These are phyloP conservation scores for Aproaerema taeniolella DNA, from an alignment of 2,888 invertebrate species.

Conservation along the genomic window DNA sequence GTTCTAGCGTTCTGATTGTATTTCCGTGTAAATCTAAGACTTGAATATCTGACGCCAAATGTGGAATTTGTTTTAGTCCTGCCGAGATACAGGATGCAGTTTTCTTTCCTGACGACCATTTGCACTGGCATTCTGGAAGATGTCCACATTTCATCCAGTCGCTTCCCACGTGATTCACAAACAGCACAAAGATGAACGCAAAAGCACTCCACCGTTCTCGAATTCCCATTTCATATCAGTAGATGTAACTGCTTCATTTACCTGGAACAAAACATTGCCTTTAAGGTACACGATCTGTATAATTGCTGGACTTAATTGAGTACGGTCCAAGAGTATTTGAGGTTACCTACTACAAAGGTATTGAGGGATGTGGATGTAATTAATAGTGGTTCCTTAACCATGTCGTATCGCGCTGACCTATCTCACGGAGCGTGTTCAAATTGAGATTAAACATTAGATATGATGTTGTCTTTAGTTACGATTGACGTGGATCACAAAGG, in stretches of 20 bases:
- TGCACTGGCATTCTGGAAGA: slow-evolving; percentile 86
- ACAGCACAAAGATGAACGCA: slow-evolving; percentile 41
- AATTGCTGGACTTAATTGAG: slow-evolving; percentile 15
- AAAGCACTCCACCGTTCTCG: slow-evolving; percentile 48
- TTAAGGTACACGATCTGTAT: neutral
- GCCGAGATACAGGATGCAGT: slow-evolving; percentile 90
- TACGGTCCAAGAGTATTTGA: slow-evolving; percentile 10
- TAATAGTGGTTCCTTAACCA: slow-evolving; percentile 31
- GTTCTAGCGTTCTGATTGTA: slow-evolving; percentile 82
- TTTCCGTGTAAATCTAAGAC: slow-evolving; percentile 89
- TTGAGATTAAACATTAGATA: slow-evolving; percentile 24
- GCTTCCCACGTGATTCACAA: slow-evolving; percentile 48
- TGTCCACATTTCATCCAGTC: slow-evolving; percentile 92
- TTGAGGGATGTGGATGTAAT: slow-evolving; percentile 23
- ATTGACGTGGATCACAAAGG: slow-evolving; percentile 25
- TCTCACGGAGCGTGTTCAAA: slow-evolving; percentile 27
- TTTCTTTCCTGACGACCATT: slow-evolving; percentile 94
- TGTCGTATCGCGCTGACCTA: slow-evolving; percentile 30
- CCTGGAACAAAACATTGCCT: slow-evolving; percentile 46
- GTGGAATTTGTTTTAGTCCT: slow-evolving; percentile 84
- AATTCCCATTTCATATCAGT: slow-evolving; percentile 61
- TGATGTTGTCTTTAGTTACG: slow-evolving; percentile 28
- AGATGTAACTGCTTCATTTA: slow-evolving; percentile 28
- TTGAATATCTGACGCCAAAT: slow-evolving; percentile 74
- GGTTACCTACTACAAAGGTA: slow-evolving; percentile 13